Base-by-base conservation (phyloP, 1,140 invertebrate genomes). In the Coelopa frigida region DNA sequence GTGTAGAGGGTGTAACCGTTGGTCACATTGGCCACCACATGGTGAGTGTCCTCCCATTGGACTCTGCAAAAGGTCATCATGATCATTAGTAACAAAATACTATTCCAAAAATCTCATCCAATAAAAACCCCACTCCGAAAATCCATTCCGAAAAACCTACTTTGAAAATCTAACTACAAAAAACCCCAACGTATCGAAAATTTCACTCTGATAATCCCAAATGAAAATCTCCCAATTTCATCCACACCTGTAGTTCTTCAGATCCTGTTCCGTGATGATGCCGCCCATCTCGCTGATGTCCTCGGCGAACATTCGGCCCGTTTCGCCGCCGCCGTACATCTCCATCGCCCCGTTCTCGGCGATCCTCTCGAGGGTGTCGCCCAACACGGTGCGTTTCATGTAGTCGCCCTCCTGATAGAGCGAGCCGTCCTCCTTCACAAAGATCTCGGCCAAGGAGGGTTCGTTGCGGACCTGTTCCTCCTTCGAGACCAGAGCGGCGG, bases 211-310 rank as follows among this genome's bases (percentile, higher is more conserved):
- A n/a, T n/a, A n/a, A n/a, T n/a, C n/a, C n/a, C n/a, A n/a, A n/a
- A n/a, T n/a, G n/a, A n/a, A n/a, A n/a, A n/a, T n/a, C n/a, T n/a
- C n/a, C n/a, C n/a, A n/a, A n/a, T n/a, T n/a, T n/a, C n/a, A n/a
- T n/a, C n/a, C 38, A 12, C 36, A 53, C 59, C 54, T 54, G 63
- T 78, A 87, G 46, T 78, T 75, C 44, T 70, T 70, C 53, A 94
- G 76, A 68, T 94, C 91, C 53, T 87, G 74, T 49, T 73, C 72
- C 3, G 82, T 85, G 3, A 94, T 80, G 23, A 91, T 89, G 26
- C 87, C 87, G 15, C 82, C 82, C 35, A 77, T 71, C 1, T 70
- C 61, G 49, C 73, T 49, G 14, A 93, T 78, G 59, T 94, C 89
- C 36, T 75, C 52, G 1, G 87, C 73, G 44, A 94, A 78, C 12